Conservation (phyloP, 2,797 vertebrate genomes). For the Channallabes apus region DNA sequence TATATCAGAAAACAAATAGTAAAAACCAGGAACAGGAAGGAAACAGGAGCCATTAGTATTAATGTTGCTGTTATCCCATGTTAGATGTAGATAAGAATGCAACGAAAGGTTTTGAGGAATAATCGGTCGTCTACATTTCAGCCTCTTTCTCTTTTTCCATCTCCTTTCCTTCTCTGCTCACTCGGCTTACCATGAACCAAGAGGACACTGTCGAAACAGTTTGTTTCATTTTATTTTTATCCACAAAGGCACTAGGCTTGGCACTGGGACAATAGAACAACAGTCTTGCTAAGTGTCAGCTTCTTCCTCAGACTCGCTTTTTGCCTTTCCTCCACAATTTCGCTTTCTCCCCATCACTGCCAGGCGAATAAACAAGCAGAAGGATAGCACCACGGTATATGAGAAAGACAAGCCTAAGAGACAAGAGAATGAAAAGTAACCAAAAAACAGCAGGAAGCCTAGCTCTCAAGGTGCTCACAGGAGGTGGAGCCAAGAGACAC, state of each 20-base stretch:
- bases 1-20: not conserved
- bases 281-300: constrained; percentile 73
- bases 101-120: constrained; percentile 25
- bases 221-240: constrained; percentile 53
- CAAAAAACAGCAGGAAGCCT: not conserved
- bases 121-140: constrained; percentile 48
- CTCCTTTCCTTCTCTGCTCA: constrained; percentile 5
- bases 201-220: constrained; percentile 45
- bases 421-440: not conserved
- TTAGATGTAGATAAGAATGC: constrained; percentile 29
- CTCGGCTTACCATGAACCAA: constrained; percentile 38
- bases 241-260: constrained; percentile 49
- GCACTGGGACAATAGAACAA: constrained; percentile 67
- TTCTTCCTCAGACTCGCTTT: constrained; percentile 41
- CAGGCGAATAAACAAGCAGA: constrained; percentile 42
- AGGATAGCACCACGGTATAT: not conserved
- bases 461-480: constrained; percentile 10
- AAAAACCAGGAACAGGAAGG: not conserved
- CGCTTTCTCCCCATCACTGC: constrained; percentile 51
- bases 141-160: constrained; percentile 44
- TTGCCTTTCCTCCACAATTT: constrained; percentile 53
- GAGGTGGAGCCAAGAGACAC: constrained; percentile 1
- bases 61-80: not conserved
- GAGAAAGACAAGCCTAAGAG: not conserved
- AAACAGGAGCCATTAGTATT: not conserved